Evolutionary conservation across 2,888 invertebrate species (phyloP).

Genomic region (Spodoptera picta): DNA sequence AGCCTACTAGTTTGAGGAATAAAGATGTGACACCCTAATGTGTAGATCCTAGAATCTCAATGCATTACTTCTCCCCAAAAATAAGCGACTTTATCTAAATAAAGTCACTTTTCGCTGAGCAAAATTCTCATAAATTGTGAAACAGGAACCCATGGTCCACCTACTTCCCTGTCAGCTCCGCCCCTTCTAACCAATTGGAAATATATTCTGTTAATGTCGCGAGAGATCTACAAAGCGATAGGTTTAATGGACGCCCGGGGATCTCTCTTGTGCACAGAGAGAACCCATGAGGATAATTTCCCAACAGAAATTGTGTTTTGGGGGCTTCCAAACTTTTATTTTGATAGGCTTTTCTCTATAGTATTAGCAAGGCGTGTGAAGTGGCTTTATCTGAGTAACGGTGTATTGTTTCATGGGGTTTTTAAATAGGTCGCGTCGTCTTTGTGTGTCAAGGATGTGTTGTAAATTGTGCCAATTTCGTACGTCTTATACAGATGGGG

Average conservation of each 20-base stretch:
- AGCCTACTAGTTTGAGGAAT: too few relatives aligned
- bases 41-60: too few relatives aligned
- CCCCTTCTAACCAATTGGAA: constrained; percentile 68
- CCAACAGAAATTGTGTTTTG: constrained; percentile 51
- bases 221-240: constrained; percentile 70
- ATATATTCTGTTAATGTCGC: constrained; percentile 72
- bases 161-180: constrained; percentile 41
- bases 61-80: too few relatives aligned
- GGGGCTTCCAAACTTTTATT: constrained; percentile 49
- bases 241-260: constrained; percentile 66
- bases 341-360: constrained; percentile 33
- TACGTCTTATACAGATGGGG: too few relatives aligned
- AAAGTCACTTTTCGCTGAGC: background rate
- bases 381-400: constrained; percentile 12
- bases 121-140: background rate
- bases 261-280: constrained; percentile 45
- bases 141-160: constrained; percentile 20
- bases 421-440: constrained; percentile 5
- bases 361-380: constrained; percentile 33
- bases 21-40: too few relatives aligned
- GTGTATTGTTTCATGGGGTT: constrained; percentile 9
- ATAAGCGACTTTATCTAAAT: too few relatives aligned
- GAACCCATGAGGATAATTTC: constrained; percentile 55
- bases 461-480: background rate
- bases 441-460: constrained; percentile 3